Evolutionary conservation across 2,888 invertebrate genomes (phyloP).

Genomic region (Hydriomena furcata): DNA sequence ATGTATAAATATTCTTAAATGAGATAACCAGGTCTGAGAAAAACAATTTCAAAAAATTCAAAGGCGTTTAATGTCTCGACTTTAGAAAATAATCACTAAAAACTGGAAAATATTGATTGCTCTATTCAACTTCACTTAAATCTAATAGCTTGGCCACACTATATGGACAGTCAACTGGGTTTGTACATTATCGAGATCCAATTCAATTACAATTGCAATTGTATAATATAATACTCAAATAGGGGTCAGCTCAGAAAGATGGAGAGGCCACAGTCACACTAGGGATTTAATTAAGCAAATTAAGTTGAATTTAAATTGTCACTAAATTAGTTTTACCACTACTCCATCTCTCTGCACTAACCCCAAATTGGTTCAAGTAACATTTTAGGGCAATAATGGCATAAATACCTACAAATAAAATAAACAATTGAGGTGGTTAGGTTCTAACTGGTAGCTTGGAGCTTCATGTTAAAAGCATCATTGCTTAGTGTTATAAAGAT

Average conservation of each 20-base stretch:
- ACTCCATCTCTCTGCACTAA: too few species aligned
- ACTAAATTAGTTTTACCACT: too few species aligned
- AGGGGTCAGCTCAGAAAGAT: too few species aligned
- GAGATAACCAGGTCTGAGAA: conserved; percentile 18
- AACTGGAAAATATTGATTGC: conserved; percentile 68
- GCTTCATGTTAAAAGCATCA: conserved; percentile 45
- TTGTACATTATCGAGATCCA: conserved; percentile 72
- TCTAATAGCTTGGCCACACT: conserved; percentile 61
- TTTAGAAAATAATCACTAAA: conserved; percentile 62
- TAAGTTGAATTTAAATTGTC: too few species aligned
- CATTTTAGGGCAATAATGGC: conserved; percentile 64
- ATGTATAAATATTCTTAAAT: too few species aligned
- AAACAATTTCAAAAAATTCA: conserved; percentile 43
- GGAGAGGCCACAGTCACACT: too few species aligned
- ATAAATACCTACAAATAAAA: conserved; percentile 27
- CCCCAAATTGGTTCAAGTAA: conserved; percentile 41
- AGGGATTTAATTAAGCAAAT: too few species aligned
- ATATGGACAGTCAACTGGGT: conserved; percentile 34
- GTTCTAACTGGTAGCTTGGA: conserved; percentile 24
- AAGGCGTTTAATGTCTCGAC: conserved; percentile 64
- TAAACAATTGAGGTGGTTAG: conserved; percentile 14
- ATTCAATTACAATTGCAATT: conserved; percentile 56
- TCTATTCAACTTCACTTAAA: conserved; percentile 62
- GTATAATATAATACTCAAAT: conserved; percentile 50
- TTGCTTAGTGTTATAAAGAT: conserved; percentile 86